phyloP scores from a whole-genome alignment of 2,113 vertebrate species.

The Ovibos moschatus region DNA sequence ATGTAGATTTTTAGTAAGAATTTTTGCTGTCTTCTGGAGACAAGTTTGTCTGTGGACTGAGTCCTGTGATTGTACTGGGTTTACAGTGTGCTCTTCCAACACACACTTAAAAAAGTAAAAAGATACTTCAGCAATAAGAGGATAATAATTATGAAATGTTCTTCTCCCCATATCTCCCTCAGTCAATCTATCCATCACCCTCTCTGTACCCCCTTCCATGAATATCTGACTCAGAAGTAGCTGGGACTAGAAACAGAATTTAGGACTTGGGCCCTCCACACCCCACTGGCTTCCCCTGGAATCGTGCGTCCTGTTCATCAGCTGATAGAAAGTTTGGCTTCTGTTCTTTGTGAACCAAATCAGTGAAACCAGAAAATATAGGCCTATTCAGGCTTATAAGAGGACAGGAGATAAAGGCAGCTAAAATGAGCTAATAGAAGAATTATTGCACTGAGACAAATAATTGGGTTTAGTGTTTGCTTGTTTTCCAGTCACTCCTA shows the following conservation, averaged over 20 bases:
- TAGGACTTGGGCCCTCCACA: not conserved
- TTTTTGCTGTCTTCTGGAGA: not conserved
- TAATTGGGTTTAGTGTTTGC: not conserved
- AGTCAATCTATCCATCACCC: not conserved
- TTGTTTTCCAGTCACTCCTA: not conserved
- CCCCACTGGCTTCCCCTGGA: not conserved
- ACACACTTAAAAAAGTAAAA: not conserved
- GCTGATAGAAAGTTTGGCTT: not conserved
- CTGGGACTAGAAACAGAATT: not conserved
- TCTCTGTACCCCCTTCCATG: not conserved
- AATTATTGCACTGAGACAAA: not conserved
- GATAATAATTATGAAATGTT: not conserved
- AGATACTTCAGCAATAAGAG: not conserved
- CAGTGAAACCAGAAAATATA: not conserved
- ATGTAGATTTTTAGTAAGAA: constrained; percentile 9
- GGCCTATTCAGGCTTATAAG: not conserved
- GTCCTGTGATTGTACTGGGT: not conserved
- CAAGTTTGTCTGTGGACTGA: not conserved
- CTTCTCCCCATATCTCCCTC: not conserved
- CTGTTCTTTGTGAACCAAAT: not conserved
- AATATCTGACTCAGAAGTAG: not conserved
- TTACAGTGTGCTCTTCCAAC: not conserved
- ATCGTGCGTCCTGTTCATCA: not conserved
- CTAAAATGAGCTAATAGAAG: not conserved
- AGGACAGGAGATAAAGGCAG: not conserved